Conservation (phyloP, 2,113 vertebrate genomes). For the Amazona vittata region DNA sequence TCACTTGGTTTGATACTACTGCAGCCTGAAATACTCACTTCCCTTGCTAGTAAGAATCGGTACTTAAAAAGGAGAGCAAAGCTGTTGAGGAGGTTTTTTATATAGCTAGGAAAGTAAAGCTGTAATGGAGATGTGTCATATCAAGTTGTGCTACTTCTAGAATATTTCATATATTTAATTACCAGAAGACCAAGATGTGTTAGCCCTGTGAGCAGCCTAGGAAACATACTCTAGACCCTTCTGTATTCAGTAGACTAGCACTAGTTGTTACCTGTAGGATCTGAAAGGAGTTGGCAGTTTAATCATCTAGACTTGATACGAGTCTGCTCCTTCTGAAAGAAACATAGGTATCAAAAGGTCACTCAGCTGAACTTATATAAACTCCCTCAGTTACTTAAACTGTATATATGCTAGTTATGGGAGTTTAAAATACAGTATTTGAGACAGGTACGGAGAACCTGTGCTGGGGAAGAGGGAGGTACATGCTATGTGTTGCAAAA, state of each 20-base stretch:
- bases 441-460: background rate
- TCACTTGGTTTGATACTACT: background rate
- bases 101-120: background rate
- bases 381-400: background rate
- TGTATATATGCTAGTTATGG: background rate
- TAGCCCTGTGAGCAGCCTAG: background rate
- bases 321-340: background rate
- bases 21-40: background rate
- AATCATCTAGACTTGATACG: fast-evolving
- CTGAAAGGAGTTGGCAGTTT: background rate
- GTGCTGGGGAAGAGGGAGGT: background rate
- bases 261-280: background rate
- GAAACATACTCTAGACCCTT: background rate
- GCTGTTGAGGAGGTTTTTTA: background rate
- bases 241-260: background rate
- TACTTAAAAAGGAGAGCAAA: background rate
- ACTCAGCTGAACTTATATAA: background rate
- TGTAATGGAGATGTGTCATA: background rate
- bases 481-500: background rate
- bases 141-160: background rate
- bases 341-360: background rate
- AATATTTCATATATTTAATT: background rate
- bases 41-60: background rate
- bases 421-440: background rate
- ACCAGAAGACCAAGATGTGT: background rate